phyloP scores from a whole-genome alignment of 2,888 invertebrate genomes.

The Melolontha melolontha region DNA sequence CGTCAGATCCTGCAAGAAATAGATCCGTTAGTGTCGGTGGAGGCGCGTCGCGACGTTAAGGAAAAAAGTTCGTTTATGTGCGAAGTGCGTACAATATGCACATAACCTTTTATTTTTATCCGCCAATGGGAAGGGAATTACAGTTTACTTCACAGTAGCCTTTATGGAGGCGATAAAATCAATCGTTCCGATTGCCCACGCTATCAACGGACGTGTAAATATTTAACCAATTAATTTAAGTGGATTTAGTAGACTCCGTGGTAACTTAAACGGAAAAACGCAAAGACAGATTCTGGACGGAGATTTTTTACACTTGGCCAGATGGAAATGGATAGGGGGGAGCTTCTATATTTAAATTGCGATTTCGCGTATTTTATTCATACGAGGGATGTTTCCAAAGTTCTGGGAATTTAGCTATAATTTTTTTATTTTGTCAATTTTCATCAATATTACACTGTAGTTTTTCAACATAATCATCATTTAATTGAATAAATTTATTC shows the following conservation, averaged over 20 bases:
- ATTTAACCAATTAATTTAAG: slow-evolving; percentile 29
- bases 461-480: too few species aligned
- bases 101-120: slow-evolving; percentile 33
- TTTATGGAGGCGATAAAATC: slow-evolving; percentile 31
- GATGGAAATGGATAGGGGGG: too few species aligned
- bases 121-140: slow-evolving; percentile 26
- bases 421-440: too few species aligned
- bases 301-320: too few species aligned
- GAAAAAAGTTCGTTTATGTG: background rate
- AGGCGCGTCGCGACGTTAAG: background rate
- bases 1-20: slow-evolving; percentile 61
- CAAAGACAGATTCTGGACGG: too few species aligned
- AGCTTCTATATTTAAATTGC: too few species aligned
- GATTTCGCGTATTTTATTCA: too few species aligned
- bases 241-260: background rate
- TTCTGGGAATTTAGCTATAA: too few species aligned
- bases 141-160: slow-evolving; percentile 4
- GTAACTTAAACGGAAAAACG: too few species aligned
- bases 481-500: too few species aligned
- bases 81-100: slow-evolving; percentile 4
- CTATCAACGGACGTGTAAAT: slow-evolving; percentile 17
- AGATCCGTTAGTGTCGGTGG: background rate
- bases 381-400: too few species aligned
- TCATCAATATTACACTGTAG: too few species aligned
- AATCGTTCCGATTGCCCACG: slow-evolving; percentile 28